phyloP scores from a whole-genome alignment of 2,797 vertebrate genomes.

The Pseudochirops cupreus region DNA sequence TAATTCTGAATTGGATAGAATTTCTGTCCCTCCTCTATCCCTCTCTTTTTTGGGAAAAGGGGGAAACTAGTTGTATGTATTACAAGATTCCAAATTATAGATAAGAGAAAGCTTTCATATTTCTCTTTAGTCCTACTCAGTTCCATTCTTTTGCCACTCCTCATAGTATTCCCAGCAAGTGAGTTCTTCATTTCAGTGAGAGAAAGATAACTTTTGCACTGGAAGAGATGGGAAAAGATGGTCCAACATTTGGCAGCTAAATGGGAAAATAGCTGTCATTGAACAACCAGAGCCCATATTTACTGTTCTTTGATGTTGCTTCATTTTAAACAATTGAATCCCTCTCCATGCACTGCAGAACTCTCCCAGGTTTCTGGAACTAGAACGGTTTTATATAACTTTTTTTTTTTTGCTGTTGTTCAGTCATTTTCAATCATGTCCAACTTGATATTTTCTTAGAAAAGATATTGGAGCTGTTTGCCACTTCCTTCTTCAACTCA shows the following conservation, averaged over 20 bases:
- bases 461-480: neutral
- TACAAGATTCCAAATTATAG: neutral
- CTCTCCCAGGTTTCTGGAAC: neutral
- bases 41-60: slow-evolving; percentile 10
- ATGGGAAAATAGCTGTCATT: neutral
- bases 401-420: neutral
- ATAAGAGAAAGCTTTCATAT: neutral
- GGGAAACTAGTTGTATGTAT: neutral
- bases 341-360: accelerated
- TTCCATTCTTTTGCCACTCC: neutral
- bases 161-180: neutral
- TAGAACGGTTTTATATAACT: neutral
- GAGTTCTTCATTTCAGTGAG: neutral
- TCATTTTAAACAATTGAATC: neutral
- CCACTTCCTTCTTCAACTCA: neutral
- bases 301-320: neutral
- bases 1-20: neutral
- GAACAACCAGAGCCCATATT: neutral
- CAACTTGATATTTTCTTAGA: neutral
- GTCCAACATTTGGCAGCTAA: neutral
- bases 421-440: neutral
- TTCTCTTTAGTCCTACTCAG: neutral
- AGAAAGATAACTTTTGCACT: neutral
- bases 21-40: neutral
- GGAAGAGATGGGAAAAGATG: neutral